phyloP scores from a whole-genome alignment of 2,888 invertebrate genomes.

The Cosmia pyralina region DNA sequence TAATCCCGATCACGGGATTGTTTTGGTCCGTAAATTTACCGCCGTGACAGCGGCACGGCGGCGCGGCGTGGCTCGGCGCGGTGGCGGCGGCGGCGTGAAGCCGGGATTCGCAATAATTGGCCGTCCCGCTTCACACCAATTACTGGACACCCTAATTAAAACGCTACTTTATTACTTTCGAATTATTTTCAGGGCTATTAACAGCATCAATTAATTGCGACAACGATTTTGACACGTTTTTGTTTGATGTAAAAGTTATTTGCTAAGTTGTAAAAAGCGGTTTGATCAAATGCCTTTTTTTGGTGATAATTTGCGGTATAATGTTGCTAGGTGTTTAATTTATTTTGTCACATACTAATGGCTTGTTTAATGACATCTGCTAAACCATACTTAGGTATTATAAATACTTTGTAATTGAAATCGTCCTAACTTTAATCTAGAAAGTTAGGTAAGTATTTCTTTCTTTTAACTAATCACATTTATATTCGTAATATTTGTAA shows the following conservation, averaged over 20 bases:
- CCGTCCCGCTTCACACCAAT: slow-evolving; percentile 68
- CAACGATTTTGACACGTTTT: slow-evolving; percentile 28
- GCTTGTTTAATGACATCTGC: too few species aligned
- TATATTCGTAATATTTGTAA: not conserved
- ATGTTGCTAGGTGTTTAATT: not conserved
- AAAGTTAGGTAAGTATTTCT: not conserved
- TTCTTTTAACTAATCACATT: not conserved
- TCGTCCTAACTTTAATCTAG: not conserved
- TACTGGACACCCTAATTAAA: slow-evolving; percentile 63
- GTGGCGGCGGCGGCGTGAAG: slow-evolving; percentile 12
- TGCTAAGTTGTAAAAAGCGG: not conserved
- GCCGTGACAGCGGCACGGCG: slow-evolving; percentile 55
- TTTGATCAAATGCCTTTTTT: slow-evolving; percentile 4
- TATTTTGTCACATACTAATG: too few species aligned
- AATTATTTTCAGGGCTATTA: slow-evolving; percentile 51
- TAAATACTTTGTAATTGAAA: too few species aligned
- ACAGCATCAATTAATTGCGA: slow-evolving; percentile 46
- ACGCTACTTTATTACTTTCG: slow-evolving; percentile 46
- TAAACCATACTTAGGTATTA: too few species aligned
- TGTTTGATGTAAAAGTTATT: slow-evolving; percentile 20
- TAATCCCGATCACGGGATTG: slow-evolving; percentile 66
- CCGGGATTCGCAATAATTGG: slow-evolving; percentile 69
- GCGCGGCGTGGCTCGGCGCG: too few species aligned
- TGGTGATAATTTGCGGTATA: not conserved
- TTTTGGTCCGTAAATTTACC: slow-evolving; percentile 68